Base-by-base conservation (phyloP, 1,140 invertebrate genomes). In the Drosophila paulistorum region DNA sequence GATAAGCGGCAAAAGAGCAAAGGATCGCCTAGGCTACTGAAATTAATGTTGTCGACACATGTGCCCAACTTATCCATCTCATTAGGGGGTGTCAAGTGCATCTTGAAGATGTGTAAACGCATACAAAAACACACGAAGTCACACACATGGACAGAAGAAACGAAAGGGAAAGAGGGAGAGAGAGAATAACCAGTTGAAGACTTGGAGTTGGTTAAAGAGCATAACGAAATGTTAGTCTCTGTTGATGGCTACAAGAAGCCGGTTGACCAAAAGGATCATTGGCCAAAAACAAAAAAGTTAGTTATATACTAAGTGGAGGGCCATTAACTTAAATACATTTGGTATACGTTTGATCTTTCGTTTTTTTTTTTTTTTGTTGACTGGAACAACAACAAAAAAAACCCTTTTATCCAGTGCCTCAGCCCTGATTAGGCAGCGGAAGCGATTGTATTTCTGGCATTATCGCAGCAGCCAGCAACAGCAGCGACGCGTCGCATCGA, bases 91-190 rank as follows among this genome's bases (percentile, higher is more conserved):
- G 54, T 39, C 41, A 58, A 65, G 48, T 65, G 41, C 54, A 48
- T 41, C 26, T 54, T 26, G n/a, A 61, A 71, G 66, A 80, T 77
- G 66, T 51, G 68, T 39, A 74, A 65, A 48, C 60, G 64, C 55
- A 66, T 11, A 9, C 45, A 11, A 17, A 1, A 6, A n/a, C 45
- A 20, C 14, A 23, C 60, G 4, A 74, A 41, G 62, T 70, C 79
- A 83, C 79, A 74, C 83, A 84, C 79, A 89, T 41, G 35, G 76
- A 72, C 77, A 75, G 65, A 71, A 68, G 79, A 87, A 77, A 79
- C 68, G 61, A 10, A 58, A 51, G 63, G 35, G 64, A 57, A 30
- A 89, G 45, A 35, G 76, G 67, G 77, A 75, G 65, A 71, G 39
- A 37, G 45, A 57, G 61, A 62, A 57, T 58, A 87, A 86, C 83